These are phyloP conservation scores for Gasterosteus aculeatus DNA, from an alignment of 2,113 vertebrate species.

Conservation along the genomic window DNA sequence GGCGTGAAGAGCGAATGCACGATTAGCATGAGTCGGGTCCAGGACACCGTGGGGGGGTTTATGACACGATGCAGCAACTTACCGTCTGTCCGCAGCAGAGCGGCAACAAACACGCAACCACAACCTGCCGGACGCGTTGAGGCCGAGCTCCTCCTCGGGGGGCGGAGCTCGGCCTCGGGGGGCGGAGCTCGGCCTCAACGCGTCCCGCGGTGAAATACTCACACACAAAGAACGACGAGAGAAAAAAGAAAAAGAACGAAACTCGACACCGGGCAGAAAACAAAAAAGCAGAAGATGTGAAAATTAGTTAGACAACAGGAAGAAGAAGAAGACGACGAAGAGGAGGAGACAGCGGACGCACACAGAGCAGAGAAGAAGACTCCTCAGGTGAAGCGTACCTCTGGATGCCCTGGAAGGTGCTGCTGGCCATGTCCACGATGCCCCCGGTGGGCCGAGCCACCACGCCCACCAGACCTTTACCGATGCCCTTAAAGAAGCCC, in stretches of 20 bases:
- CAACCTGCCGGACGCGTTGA: conserved; percentile 11
- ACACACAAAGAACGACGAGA: conserved; percentile 56
- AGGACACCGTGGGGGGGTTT: background rate
- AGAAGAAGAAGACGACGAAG: conserved; percentile 6
- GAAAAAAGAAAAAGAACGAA: conserved; percentile 37
- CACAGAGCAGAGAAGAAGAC: conserved; percentile 17
- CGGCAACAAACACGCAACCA: conserved; percentile 51
- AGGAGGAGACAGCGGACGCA: conserved; percentile 38
- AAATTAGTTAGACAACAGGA: conserved; percentile 67
- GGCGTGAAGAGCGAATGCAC: background rate
- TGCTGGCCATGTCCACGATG: conserved; percentile 98
- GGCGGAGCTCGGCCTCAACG: conserved; percentile 53
- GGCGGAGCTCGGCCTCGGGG: conserved; percentile 33
- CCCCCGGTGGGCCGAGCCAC: conserved; percentile 94
- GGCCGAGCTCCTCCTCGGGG: conserved; percentile 36
- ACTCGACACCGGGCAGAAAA: conserved; percentile 67
- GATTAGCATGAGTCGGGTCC: too few relatives aligned
- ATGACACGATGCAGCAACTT: conserved; percentile 67
- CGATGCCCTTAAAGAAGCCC: conserved; percentile 98
- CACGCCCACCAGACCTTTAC: conserved; percentile 94
- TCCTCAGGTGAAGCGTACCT: conserved; percentile 78
- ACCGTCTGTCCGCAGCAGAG: conserved; percentile 48
- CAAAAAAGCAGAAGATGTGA: conserved; percentile 65
- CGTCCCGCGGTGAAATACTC: conserved; percentile 60
- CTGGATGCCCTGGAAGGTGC: conserved; percentile 98